Base-by-base conservation (phyloP, 2,113 vertebrate species). In the Neoarius graeffei region DNA sequence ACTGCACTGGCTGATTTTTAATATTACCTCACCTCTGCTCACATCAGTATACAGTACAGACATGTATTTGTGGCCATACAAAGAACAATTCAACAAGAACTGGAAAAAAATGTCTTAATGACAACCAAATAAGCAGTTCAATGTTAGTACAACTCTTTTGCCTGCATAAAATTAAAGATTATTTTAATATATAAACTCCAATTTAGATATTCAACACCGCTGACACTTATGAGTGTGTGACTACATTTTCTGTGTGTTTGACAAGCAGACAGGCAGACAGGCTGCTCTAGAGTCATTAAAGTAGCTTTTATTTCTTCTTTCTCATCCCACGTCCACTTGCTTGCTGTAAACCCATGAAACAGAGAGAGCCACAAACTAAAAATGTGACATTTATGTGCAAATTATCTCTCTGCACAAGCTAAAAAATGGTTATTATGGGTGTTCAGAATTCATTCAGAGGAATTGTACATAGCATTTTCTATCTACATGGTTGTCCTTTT, bases 401-500 rank as follows among this genome's bases (percentile, higher is more conserved):
- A 94, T 93, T 93, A 92, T 92, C 91, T 91, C 93, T 92, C 88
- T 92, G 92, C 89, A 69, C 80, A 86, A 91, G 90, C 30, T 27
- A 82, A 91, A 92, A 94, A 94, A 94, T 91, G 92, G 91, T 94
- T 94, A 94, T 94, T 94, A 94, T 91, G 92, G 93, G 93, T 91
- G 88, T 91, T 93, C 87, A 93, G 91, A 86, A 74, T 94, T 92
- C 93, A 94, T 94, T 94, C 94, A 93, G 85, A 94, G 91, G 93
- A 93, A 94, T 94, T 95, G 92, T 89, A 94, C 88, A 93, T 93
- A 93, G 91, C 92, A 92, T 88, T 91, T 92, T 89, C 91, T 91
- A 67, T 85, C 91, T 92, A 85, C 89, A 91, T 94, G 93, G 91
- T 91, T 93, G 92, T 93, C 87, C 87, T 91, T 90, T 91, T 91